phyloP scores from a whole-genome alignment of 1,140 invertebrate species.

The Cecropterus lyciades region DNA sequence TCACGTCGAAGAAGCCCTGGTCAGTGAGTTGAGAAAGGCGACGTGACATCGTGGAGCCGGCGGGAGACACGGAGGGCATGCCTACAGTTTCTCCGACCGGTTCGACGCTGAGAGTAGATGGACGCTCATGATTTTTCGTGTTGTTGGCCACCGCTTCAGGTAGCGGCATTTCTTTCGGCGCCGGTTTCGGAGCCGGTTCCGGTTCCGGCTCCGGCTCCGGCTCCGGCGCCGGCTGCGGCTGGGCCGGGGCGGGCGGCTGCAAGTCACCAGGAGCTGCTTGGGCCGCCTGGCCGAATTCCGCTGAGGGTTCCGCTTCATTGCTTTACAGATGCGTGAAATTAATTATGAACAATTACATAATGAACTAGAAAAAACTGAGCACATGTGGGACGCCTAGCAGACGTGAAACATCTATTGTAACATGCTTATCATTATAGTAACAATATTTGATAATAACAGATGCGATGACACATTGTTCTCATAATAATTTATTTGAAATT shows the following conservation, averaged over 20 bases:
- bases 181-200: neutral
- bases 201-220: neutral
- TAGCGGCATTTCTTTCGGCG: neutral
- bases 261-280: neutral
- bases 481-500: no score
- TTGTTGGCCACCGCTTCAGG: constrained; percentile 19
- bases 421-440: no score
- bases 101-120: constrained; percentile 47
- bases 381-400: no score
- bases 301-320: neutral
- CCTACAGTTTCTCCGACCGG: constrained; percentile 29
- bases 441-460: no score
- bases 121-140: constrained; percentile 46
- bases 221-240: no score
- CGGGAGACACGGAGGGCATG: constrained; percentile 37
- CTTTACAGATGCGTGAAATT: neutral
- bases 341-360: neutral
- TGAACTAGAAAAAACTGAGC: no score
- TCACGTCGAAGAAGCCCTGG: constrained; percentile 86
- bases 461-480: no score
- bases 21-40: constrained; percentile 79
- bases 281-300: neutral
- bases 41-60: constrained; percentile 43
- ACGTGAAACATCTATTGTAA: no score
- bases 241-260: neutral